Percentiles rank a stretch among this genome's conserved stretches.
phyloP scores from a whole-genome alignment of 2,888 invertebrate genomes.

The Papilio demoleus region DNA sequence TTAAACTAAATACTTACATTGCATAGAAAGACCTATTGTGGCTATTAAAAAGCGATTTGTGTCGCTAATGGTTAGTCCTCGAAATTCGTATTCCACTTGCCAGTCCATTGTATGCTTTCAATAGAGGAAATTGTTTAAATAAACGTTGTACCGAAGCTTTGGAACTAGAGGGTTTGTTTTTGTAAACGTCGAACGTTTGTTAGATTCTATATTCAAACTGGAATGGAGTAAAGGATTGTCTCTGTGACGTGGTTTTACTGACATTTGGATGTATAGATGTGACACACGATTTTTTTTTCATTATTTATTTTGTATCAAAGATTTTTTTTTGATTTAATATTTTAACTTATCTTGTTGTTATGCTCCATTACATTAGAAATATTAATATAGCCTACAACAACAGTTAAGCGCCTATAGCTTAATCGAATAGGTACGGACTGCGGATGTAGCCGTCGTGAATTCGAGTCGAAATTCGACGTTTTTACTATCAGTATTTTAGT shows the following conservation, averaged over 20 bases:
- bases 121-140: constrained; percentile 37
- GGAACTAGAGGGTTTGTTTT: constrained; percentile 28
- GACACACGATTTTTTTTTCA: neutral
- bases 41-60: constrained; percentile 38
- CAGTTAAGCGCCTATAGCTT: too few relatives aligned
- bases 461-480: too few relatives aligned
- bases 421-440: too few relatives aligned
- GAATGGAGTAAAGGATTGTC: constrained; percentile 1
- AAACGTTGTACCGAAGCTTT: constrained; percentile 35
- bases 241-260: neutral
- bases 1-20: constrained; percentile 9
- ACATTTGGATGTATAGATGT: neutral
- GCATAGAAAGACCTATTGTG: neutral
- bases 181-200: constrained; percentile 16
- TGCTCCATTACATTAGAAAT: too few relatives aligned
- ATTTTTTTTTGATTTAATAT: too few relatives aligned
- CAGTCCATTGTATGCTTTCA: constrained; percentile 36
- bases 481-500: too few relatives aligned
- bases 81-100: constrained; percentile 36
- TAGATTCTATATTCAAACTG: constrained; percentile 13
- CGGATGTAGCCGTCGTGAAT: too few relatives aligned
- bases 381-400: too few relatives aligned
- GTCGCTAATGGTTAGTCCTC: constrained; percentile 29
- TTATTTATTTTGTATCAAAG: constrained; percentile 3
- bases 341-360: too few relatives aligned